Percentiles rank a stretch among this genome's conserved stretches.
These are phyloP conservation scores for Barnardius zonarius DNA, from an alignment of 2,113 vertebrate species.

Conservation along the genomic window DNA sequence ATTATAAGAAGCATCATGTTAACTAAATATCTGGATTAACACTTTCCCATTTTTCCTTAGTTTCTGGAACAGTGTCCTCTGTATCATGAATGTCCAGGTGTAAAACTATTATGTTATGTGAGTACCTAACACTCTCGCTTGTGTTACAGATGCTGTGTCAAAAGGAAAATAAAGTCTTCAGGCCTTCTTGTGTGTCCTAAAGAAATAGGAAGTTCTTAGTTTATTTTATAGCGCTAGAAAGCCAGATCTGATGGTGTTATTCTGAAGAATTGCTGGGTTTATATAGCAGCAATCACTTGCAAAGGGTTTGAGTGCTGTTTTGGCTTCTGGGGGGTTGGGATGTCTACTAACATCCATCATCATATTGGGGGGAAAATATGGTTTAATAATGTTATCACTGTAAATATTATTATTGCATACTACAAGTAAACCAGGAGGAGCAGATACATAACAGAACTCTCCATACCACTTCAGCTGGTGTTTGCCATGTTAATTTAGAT, in stretches of 20 bases:
- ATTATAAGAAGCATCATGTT: background rate
- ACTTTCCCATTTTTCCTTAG: background rate
- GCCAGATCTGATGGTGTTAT: background rate
- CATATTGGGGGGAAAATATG: background rate
- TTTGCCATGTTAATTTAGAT: background rate
- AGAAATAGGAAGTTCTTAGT: conserved; percentile 12
- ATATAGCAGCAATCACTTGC: background rate
- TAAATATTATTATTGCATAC: background rate
- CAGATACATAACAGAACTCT: background rate
- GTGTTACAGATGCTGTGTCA: conserved; percentile 19
- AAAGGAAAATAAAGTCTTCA: conserved; percentile 46
- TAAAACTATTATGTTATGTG: conserved; percentile 40
- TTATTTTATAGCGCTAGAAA: background rate
- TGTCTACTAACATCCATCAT: background rate
- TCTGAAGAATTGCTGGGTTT: background rate
- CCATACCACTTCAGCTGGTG: background rate
- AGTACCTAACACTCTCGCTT: background rate
- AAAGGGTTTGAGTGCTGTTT: background rate
- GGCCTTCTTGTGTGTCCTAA: conserved; percentile 8
- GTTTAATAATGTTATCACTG: background rate
- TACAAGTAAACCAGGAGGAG: background rate
- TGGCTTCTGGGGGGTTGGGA: background rate
- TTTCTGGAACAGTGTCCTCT: conserved; percentile 27
- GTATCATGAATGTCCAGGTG: conserved; percentile 4
- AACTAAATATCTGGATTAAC: background rate